A percentile compares a stretch with the other conserved stretches of the same genome.
phyloP scores from a whole-genome alignment of 37 sponge, comb jelly and placozoan genomes.

The Tethya wilhelma region DNA sequence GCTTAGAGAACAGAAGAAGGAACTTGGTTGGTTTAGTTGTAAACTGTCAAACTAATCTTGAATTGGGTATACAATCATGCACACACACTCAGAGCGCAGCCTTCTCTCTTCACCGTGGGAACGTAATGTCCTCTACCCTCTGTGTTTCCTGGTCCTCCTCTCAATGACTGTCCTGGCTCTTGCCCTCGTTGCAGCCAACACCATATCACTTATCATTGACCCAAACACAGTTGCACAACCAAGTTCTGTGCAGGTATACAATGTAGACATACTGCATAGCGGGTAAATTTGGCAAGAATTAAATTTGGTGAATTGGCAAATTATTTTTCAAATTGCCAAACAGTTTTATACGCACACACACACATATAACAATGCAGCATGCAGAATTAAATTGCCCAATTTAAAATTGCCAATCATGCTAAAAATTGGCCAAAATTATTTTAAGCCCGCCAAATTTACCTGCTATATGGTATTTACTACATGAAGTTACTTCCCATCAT shows the following conservation, averaged over 20 bases:
- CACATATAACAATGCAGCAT: neutral
- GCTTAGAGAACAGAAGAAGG: conserved; percentile 17
- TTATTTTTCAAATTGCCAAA: no score
- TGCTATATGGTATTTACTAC: neutral
- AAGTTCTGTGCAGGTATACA: conserved; percentile 20
- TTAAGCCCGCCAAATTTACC: neutral
- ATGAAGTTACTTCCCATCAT: neutral
- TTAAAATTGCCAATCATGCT: neutral
- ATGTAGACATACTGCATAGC: no score
- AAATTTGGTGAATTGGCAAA: no score
- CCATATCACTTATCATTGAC: conserved; percentile 43
- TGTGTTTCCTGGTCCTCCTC: conserved; percentile 62
- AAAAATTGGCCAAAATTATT: neutral
- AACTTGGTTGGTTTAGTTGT: conserved; percentile 18
- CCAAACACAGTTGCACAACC: conserved; percentile 37
- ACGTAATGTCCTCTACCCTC: conserved; percentile 52
- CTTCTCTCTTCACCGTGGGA: conserved; percentile 61
- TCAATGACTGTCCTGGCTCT: conserved; percentile 62
- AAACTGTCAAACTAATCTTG: neutral
- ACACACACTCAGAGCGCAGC: conserved; percentile 38
- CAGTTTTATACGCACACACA: neutral
- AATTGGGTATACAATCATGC: neutral
- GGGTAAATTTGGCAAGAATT: no score
- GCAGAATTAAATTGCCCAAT: neutral
- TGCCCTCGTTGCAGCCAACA: conserved; percentile 66